Evolutionary conservation across 2,888 invertebrate species (phyloP).

Genomic region (Xylophagus ater): DNA sequence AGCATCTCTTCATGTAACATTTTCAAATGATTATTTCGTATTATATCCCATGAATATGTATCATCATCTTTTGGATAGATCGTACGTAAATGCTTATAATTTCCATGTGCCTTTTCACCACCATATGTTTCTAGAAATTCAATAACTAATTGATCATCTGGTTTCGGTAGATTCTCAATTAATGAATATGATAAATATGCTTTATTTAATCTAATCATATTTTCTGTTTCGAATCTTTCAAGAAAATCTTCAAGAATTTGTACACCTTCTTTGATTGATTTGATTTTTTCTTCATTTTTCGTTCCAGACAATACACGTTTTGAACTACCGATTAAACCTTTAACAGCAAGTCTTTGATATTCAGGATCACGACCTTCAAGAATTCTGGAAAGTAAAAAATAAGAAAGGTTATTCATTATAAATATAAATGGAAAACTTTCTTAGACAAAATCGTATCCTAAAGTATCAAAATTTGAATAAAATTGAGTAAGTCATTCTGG

Average conservation of each 20-base stretch:
- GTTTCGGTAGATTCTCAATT: slow-evolving; percentile 46
- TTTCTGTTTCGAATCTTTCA: slow-evolving; percentile 58
- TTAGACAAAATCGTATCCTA: no score
- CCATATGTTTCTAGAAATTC: slow-evolving; percentile 56
- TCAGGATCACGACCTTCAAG: slow-evolving; percentile 64
- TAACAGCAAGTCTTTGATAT: slow-evolving; percentile 62
- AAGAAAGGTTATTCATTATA: no score
- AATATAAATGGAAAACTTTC: no score
- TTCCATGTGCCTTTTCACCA: slow-evolving; percentile 45
- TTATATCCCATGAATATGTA: slow-evolving; percentile 61
- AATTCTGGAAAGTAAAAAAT: slow-evolving; percentile 32
- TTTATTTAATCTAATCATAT: slow-evolving; percentile 56
- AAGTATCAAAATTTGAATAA: no score
- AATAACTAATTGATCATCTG: slow-evolving; percentile 40
- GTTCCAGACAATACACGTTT: slow-evolving; percentile 63
- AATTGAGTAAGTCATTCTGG: no score
- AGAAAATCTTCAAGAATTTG: slow-evolving; percentile 59
- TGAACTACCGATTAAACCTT: slow-evolving; percentile 58
- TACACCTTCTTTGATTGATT: slow-evolving; percentile 63
- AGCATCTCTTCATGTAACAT: slow-evolving; percentile 47
- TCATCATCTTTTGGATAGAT: slow-evolving; percentile 44
- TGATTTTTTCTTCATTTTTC: slow-evolving; percentile 61
- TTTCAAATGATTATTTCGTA: slow-evolving; percentile 53
- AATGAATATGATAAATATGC: slow-evolving; percentile 53
- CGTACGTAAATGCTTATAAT: slow-evolving; percentile 60